These are phyloP conservation scores for Paracanthobrama guichenoti DNA, from an alignment of 2,113 vertebrate species.

Conservation along the genomic window DNA sequence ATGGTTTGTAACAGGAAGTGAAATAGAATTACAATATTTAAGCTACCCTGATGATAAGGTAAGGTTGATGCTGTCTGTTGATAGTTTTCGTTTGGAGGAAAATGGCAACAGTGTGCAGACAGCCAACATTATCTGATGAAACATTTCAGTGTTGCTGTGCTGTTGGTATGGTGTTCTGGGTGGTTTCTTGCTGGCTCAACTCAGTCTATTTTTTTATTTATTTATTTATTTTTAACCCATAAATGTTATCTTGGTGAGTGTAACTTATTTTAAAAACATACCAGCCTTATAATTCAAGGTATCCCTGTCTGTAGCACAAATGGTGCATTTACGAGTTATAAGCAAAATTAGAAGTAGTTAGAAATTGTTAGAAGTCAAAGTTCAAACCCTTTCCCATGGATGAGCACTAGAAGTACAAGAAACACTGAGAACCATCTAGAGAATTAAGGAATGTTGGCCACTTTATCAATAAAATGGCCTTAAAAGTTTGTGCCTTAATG, in stretches of 20 bases:
- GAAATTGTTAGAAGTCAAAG: background rate
- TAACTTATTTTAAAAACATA: background rate
- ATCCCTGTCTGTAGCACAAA: background rate
- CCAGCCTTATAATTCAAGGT: background rate
- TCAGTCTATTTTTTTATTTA: no score
- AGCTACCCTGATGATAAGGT: conserved; percentile 58
- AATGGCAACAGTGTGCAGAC: no score
- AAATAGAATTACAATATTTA: conserved; percentile 66
- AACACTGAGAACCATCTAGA: background rate
- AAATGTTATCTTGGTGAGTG: background rate
- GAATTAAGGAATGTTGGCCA: conserved; percentile 4
- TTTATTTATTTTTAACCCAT: no score
- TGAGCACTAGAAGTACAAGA: background rate
- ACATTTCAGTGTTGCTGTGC: background rate
- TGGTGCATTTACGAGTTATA: background rate
- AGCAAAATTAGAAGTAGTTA: background rate
- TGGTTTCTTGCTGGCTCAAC: no score
- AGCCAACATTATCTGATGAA: background rate
- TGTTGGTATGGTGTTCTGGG: background rate
- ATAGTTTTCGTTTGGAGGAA: background rate
- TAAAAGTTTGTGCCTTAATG: background rate
- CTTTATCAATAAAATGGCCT: conserved; percentile 1
- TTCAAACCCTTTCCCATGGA: background rate
- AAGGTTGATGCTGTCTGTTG: conserved; percentile 28
- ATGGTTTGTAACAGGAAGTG: background rate